These are phyloP conservation scores for Sarcophaga rosellei DNA, from an alignment of 2,888 invertebrate genomes.

Conservation along the genomic window DNA sequence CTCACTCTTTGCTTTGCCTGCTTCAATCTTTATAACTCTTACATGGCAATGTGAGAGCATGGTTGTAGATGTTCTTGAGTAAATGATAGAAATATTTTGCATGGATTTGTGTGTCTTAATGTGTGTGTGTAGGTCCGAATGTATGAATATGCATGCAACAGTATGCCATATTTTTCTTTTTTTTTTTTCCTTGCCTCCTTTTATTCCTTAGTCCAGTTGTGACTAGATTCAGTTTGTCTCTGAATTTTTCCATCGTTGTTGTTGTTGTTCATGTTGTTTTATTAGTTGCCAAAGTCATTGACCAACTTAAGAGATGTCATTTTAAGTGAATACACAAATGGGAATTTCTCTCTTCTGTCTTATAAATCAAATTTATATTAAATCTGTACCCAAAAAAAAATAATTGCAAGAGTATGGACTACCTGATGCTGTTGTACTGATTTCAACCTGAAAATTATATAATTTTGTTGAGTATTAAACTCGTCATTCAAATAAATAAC, in stretches of 20 bases:
- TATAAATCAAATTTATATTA: conserved; percentile 49
- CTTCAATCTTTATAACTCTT: no score
- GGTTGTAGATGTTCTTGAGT: no score
- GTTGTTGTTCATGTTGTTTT: not conserved
- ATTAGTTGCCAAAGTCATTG: conserved; percentile 40
- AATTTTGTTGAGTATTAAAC: no score
- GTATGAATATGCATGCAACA: not conserved
- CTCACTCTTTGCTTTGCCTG: no score
- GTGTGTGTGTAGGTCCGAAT: not conserved
- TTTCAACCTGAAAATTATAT: not conserved
- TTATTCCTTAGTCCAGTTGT: no score
- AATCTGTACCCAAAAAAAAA: not conserved
- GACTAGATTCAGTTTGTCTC: not conserved
- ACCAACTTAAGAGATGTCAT: conserved; percentile 47
- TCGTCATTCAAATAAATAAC: no score
- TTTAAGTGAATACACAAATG: conserved; percentile 34
- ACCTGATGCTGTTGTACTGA: not conserved
- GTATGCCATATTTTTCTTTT: not conserved
- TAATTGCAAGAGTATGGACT: not conserved
- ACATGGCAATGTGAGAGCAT: no score
- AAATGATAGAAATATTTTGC: no score
- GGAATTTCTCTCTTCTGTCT: conserved; percentile 30
- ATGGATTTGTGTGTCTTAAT: not conserved
- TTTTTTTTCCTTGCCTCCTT: not conserved
- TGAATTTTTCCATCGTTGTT: not conserved